Evolutionary conservation across 64 coral and sea anemone species (phyloP).

Genomic region (Pachyseris speciosa): DNA sequence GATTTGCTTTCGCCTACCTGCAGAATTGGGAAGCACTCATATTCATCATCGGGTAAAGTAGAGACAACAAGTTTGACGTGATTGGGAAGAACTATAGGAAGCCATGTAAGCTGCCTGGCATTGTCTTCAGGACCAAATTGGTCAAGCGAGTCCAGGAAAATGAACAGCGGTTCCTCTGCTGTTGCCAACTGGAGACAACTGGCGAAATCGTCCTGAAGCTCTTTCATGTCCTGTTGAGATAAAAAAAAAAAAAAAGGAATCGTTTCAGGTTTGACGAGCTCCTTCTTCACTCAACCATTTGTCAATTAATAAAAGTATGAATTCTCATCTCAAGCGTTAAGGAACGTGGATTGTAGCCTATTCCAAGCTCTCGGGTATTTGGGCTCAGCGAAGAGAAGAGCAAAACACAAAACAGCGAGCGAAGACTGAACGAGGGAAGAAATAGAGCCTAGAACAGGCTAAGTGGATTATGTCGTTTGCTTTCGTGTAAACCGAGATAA

Average conservation of each 20-base stretch:
- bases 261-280: no score
- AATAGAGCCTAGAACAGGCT: no score
- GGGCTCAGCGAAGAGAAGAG: no score
- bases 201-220: conserved; percentile 75
- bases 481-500: no score
- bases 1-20: conserved; percentile 28
- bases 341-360: no score
- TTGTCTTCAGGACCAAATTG: conserved; percentile 87
- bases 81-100: conserved; percentile 77
- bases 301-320: no score
- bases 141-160: conserved; percentile 86
- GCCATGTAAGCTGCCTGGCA: conserved; percentile 78
- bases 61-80: conserved; percentile 81
- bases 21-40: conserved; percentile 84
- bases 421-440: no score
- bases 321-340: no score
- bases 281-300: no score
- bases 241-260: background rate
- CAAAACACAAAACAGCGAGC: no score
- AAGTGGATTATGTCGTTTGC: no score
- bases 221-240: conserved; percentile 75
- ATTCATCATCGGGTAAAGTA: conserved; percentile 71
- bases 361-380: no score
- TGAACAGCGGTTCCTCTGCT: conserved; percentile 67
- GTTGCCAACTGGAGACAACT: conserved; percentile 70